Conservation (phyloP, 1,140 invertebrate genomes). For the Trichonephila clavata region DNA sequence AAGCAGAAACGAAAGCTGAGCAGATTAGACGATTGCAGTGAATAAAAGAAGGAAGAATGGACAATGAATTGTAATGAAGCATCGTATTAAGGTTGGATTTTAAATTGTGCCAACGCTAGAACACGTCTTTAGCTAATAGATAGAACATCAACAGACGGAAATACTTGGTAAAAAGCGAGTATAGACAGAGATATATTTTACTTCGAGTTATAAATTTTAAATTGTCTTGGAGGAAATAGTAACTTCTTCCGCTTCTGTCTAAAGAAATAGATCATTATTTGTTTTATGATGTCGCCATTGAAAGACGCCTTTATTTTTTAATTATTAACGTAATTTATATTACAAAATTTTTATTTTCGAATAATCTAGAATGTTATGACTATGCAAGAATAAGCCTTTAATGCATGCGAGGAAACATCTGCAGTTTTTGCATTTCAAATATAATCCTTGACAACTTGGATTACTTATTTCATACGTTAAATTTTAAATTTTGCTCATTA, state of each 20-base stretch:
- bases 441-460: too few species aligned
- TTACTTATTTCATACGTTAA: too few species aligned
- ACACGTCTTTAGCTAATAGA: neutral
- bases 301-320: neutral
- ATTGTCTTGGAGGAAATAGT: neutral
- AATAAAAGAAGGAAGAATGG: neutral
- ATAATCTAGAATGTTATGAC: too few species aligned
- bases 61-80: neutral
- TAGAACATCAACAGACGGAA: neutral
- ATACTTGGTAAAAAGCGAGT: neutral
- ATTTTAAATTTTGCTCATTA: too few species aligned
- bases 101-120: neutral
- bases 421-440: too few species aligned
- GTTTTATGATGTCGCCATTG: neutral
- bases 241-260: neutral
- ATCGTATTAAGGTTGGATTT: neutral
- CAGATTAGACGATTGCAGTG: neutral
- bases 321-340: too few species aligned
- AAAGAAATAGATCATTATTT: neutral
- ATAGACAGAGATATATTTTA: neutral
- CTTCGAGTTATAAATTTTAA: neutral
- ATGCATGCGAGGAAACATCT: too few species aligned
- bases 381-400: too few species aligned
- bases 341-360: too few species aligned
- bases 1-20: neutral